Conservation (phyloP, 53 echinoderm and acorn worm genomes). For the Pentamera pediparva region DNA sequence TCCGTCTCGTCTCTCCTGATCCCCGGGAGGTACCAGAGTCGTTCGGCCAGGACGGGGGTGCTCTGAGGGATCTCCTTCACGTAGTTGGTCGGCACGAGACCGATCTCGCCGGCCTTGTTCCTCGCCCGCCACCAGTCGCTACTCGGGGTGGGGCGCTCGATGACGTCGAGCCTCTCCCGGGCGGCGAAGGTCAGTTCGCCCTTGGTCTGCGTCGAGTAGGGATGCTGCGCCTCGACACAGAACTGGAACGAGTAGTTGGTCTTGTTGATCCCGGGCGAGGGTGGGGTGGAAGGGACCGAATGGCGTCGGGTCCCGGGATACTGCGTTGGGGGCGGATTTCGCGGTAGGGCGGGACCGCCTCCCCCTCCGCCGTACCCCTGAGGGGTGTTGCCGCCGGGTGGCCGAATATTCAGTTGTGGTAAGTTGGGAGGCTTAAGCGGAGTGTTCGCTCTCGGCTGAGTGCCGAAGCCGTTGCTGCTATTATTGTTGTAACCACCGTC, state of each 20-base stretch:
- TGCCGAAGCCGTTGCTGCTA: no score
- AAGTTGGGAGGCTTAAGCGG: no score
- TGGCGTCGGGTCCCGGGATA: no score
- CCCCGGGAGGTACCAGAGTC: conserved; percentile 2
- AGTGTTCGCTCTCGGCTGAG: no score
- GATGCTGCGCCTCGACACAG: conserved; percentile 8
- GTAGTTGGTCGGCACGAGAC: neutral
- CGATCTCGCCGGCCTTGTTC: conserved; percentile 14
- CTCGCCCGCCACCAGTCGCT: conserved; percentile 12
- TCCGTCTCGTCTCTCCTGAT: neutral
- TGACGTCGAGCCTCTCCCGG: conserved; percentile 4
- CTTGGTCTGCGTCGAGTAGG: neutral
- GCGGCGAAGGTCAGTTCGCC: neutral
- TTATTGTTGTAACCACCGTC: no score
- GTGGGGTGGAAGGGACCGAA: neutral
- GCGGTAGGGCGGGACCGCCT: no score
- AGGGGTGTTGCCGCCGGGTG: no score
- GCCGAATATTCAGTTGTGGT: no score
- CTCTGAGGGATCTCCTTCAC: conserved; percentile 3
- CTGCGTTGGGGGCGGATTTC: no score
- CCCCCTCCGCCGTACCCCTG: no score
- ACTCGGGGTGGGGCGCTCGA: neutral
- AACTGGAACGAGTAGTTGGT: conserved; percentile 8
- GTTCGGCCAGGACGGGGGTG: neutral
- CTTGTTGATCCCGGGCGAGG: neutral